Base-by-base conservation (phyloP, 2,888 invertebrate genomes). In the Tipula vernalis region DNA sequence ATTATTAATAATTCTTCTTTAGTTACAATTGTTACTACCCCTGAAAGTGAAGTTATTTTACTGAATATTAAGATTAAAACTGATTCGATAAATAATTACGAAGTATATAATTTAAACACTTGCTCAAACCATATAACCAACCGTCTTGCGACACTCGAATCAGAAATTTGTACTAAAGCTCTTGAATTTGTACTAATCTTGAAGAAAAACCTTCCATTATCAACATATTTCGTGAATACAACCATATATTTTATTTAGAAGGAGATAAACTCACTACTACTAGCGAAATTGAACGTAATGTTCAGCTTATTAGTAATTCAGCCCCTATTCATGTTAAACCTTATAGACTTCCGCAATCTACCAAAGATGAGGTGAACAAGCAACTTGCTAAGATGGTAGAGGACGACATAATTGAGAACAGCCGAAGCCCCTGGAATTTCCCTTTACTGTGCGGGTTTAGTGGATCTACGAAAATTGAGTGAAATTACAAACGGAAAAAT, bases 401-500 rank as follows among this genome's bases (percentile, higher is more conserved):
- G 4, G 6, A 83, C 5, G 83, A 36, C 18, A 83, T 83, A 83
- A 83, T 83, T 6, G 18, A 83, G 36, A 36, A 83, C 15, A 28
- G 28, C 28, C 28, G 28, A 0, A 28, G 8, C 3, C 83, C 85
- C 2, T 85, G 85, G 42, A 85, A 85, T 85, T 36, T 41, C 1
- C 85, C 85, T 13, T 42, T 85, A n/a, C 12, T 85, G 12, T 36
- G 36, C n/a, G 42, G 41, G 13, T 13, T n/a, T n/a, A n/a, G n/a
- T n/a, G n/a, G n/a, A n/a, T n/a, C n/a, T n/a, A n/a, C n/a, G n/a
- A n/a, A n/a, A n/a, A n/a, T n/a, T n/a, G n/a, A n/a, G n/a, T n/a
- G n/a, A n/a, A n/a, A n/a, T 28, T 28, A 2, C 85, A 1, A 85
- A 88, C 87, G 0, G 88, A 89, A 0, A 90, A 89, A 15, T 84